phyloP scores from a whole-genome alignment of 2,888 invertebrate genomes.

The Caradrina kadenii region DNA sequence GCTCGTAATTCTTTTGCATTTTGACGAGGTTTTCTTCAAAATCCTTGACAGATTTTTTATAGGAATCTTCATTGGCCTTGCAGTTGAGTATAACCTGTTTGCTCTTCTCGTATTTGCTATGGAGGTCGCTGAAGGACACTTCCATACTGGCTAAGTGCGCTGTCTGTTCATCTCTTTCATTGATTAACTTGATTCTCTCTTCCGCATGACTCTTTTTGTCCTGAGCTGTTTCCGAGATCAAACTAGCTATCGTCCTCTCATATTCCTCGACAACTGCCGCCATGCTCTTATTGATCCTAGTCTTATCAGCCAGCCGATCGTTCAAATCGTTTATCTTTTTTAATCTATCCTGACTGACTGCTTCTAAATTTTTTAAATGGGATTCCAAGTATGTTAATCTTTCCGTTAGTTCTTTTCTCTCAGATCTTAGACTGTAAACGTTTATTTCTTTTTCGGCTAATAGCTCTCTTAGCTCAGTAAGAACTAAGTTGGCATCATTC shows the following conservation, averaged over 20 bases:
- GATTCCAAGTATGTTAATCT: slow-evolving; percentile 82
- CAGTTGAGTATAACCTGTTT: slow-evolving; percentile 90
- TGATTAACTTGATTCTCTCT: slow-evolving; percentile 87
- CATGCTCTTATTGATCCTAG: slow-evolving; percentile 88
- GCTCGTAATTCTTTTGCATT: slow-evolving; percentile 96
- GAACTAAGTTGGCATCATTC: slow-evolving; percentile 80
- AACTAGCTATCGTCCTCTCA: slow-evolving; percentile 94
- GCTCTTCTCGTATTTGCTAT: slow-evolving; percentile 92
- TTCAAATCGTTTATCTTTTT: slow-evolving; percentile 82
- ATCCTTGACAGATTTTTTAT: slow-evolving; percentile 92
- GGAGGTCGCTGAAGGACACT: slow-evolving; percentile 91
- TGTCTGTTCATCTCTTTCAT: slow-evolving; percentile 91
- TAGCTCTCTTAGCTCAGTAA: slow-evolving; percentile 86
- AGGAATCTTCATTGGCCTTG: slow-evolving; percentile 92
- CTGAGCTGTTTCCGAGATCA: slow-evolving; percentile 93
- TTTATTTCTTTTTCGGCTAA: slow-evolving; percentile 90
- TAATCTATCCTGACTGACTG: slow-evolving; percentile 78
- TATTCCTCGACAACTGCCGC: slow-evolving; percentile 94
- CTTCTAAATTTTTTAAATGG: slow-evolving; percentile 80
- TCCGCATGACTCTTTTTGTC: slow-evolving; percentile 91
- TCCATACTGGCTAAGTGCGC: slow-evolving; percentile 91
- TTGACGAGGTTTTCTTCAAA: slow-evolving; percentile 93
- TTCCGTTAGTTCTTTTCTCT: slow-evolving; percentile 86
- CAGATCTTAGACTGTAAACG: slow-evolving; percentile 86
- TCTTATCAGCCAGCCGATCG: slow-evolving; percentile 82